Evolutionary conservation across 2,113 vertebrate genomes (phyloP).

Genomic region (Strix uralensis): DNA sequence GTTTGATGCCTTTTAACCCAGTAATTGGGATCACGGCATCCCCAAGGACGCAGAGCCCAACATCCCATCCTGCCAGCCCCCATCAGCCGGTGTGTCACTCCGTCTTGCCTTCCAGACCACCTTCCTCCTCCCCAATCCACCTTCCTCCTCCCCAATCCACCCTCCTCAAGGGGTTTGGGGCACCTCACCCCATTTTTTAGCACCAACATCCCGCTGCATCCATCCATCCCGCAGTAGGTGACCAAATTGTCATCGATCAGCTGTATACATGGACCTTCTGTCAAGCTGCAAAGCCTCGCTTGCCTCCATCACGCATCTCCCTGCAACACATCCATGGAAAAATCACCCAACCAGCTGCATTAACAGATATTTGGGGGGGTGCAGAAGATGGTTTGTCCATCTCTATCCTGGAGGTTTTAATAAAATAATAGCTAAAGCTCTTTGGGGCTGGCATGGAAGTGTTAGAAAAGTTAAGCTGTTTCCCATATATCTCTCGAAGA

Average conservation of each 20-base stretch:
- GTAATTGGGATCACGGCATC: background rate
- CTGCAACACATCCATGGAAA: background rate
- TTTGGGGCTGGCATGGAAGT: background rate
- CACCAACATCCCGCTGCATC: background rate
- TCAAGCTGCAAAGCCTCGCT: background rate
- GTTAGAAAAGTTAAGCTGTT: background rate
- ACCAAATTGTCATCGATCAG: fast-evolving
- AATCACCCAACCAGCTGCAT: background rate
- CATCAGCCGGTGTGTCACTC: background rate
- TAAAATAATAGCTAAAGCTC: background rate
- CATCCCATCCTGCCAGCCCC: background rate
- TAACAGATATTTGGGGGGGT: fast-evolving
- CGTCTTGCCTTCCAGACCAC: background rate
- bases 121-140: background rate
- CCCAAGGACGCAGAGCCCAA: background rate
- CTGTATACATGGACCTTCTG: fast-evolving
- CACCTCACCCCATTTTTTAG: background rate
- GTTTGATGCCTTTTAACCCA: background rate
- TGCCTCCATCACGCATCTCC: no score
- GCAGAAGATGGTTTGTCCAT: background rate
- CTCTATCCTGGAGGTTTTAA: background rate
- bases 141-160: background rate
- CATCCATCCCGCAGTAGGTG: fast-evolving
- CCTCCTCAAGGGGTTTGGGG: background rate
- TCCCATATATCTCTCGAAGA: background rate